Conservation (phyloP, 1,140 invertebrate genomes). For the Sitobion miscanthi region DNA sequence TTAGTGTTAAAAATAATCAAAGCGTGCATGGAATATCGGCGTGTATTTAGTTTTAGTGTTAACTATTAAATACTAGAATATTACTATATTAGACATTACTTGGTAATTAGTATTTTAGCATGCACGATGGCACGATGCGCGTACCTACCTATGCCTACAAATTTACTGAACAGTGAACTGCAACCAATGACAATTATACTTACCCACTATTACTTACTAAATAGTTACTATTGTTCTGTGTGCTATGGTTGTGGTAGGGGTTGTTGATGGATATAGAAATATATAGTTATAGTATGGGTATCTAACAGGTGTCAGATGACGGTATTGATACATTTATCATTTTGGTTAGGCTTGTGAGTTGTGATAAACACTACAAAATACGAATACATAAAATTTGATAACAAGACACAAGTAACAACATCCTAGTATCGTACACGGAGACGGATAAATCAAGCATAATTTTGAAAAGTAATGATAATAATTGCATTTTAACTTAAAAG, state of each 20-base stretch:
- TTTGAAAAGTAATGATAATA: background rate
- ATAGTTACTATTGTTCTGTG: too few relatives aligned
- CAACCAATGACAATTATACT: background rate
- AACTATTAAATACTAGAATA: background rate
- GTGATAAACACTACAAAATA: background rate
- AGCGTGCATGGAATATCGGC: background rate
- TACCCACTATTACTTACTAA: too few relatives aligned
- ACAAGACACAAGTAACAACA: background rate
- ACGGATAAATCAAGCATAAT: background rate
- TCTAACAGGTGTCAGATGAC: constrained; percentile 33
- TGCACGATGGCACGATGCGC: too few relatives aligned
- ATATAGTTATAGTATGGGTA: background rate
- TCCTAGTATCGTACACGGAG: background rate
- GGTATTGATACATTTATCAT: constrained; percentile 23
- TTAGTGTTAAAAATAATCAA: background rate
- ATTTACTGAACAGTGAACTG: background rate
- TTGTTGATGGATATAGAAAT: too few relatives aligned
- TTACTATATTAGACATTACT: background rate
- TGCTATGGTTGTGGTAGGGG: background rate
- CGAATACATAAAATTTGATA: background rate
- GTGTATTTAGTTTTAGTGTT: background rate
- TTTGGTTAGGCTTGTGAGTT: background rate
- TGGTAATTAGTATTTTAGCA: background rate
- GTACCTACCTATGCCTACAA: background rate
- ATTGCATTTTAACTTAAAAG: background rate